Base-by-base conservation (phyloP, 1,140 invertebrate species). In the Frieseomelitta varia region DNA sequence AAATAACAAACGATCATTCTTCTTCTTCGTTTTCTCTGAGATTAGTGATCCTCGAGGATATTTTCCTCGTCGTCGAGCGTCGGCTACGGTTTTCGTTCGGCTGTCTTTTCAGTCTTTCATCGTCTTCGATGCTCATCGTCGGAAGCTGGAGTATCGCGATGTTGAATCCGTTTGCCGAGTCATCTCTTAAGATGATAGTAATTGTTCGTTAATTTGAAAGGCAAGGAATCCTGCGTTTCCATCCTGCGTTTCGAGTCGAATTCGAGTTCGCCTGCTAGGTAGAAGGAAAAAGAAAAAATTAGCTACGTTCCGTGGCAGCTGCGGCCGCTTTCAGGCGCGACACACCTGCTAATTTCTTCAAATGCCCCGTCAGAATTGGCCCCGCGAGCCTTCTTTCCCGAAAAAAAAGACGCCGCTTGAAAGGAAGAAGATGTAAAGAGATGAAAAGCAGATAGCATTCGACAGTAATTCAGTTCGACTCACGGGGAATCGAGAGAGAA, bases 191-290 rank as follows among this genome's bases (percentile, higher is more conserved):
- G 80, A 77, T 79, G 67, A 81, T 81, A 84, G 78, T 85, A 85
- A 88, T 85, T 88, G 86, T 88, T 88, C 71, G 78, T 88, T 88
- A 81, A 88, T 74, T 85, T 61, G 63, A 74, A 53, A 63, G 61
- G 65, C 81, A 74, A 61, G 53, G 78, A 79, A 75, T 79, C 63
- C 39, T 6, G 39, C 34, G 56, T 85, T 88, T 85, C 68, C 55
- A 85, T 88, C 21, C 63, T 39, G 34, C 34, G 21, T 71, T 63
- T 19, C 65, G 34, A 15, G 30, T 47, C 15, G 30, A 58, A 61
- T 27, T 47, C 39, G 39, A 47, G 39, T 65, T 63, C 2, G 10
- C 27, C 58, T 51, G 27, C 10, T 19, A 2, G 24, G 55, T 15
- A 4, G 39, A 19, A 10, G n/a, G 34, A 47, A 47, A 47, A 47